A percentile compares a stretch with the other conserved stretches of the same genome.
These are phyloP conservation scores for Subanguina moxae DNA, from an alignment of 1,140 invertebrate genomes.

Conservation along the genomic window DNA sequence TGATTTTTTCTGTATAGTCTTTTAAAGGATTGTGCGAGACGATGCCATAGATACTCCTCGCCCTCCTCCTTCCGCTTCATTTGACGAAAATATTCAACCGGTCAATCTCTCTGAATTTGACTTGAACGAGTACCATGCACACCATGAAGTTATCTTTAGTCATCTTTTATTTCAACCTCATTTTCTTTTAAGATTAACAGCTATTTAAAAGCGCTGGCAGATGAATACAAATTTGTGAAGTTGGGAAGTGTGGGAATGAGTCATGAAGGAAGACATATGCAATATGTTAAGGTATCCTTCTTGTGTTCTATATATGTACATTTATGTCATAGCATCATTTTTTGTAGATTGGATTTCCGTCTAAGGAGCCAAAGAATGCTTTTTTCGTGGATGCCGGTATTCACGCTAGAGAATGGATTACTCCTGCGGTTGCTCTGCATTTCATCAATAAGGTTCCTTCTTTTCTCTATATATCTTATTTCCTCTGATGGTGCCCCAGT, in stretches of 20 bases:
- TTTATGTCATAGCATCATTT: background rate
- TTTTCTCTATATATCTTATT: no score
- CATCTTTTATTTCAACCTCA: background rate
- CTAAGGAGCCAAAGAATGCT: slow-evolving; percentile 15
- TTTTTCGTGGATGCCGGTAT: slow-evolving; percentile 40
- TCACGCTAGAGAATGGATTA: slow-evolving; percentile 41
- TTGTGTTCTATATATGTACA: background rate
- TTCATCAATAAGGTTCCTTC: slow-evolving; percentile 25
- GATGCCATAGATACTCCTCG: slow-evolving; percentile 2
- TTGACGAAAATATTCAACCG: background rate
- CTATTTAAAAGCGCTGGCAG: no score
- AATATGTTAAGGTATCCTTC: slow-evolving; percentile 19
- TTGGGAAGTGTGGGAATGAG: slow-evolving; percentile 22
- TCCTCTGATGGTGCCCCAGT: no score
- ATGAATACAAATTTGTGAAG: no score
- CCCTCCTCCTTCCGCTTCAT: background rate
- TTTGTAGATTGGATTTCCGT: slow-evolving; percentile 35
- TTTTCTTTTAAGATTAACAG: no score
- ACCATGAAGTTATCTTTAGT: slow-evolving; percentile 2
- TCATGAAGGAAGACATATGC: slow-evolving; percentile 17
- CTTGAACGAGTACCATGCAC: slow-evolving; percentile 11
- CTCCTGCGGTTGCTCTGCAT: slow-evolving; percentile 27
- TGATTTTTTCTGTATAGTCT: background rate
- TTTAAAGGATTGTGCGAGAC: slow-evolving; percentile 3
- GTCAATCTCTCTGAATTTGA: background rate